phyloP scores from a whole-genome alignment of 2,888 invertebrate species.

The Spodoptera littoralis region DNA sequence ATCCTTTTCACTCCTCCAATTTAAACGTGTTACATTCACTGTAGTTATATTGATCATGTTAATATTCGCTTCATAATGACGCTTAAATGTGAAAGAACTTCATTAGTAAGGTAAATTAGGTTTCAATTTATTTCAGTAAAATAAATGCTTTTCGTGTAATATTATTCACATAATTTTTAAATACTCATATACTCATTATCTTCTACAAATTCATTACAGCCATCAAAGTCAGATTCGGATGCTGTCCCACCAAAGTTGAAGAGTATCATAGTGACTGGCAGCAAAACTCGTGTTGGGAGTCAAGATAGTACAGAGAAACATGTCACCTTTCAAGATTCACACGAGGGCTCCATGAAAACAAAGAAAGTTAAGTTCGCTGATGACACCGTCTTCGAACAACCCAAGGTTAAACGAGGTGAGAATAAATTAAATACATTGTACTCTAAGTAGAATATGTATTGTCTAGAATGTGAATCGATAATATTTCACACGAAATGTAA shows the following conservation, averaged over 20 bases:
- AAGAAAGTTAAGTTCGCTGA: conserved; percentile 84
- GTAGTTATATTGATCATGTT: no score
- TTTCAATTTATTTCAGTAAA: background rate
- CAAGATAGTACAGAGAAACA: conserved; percentile 83
- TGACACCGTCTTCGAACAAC: conserved; percentile 78
- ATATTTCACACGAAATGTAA: conserved; percentile 10
- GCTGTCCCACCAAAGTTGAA: conserved; percentile 74
- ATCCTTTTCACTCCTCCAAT: no score
- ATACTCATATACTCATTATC: no score
- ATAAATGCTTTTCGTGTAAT: background rate
- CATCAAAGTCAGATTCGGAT: conserved; percentile 71
- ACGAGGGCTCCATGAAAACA: conserved; percentile 70
- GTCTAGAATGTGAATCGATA: conserved; percentile 3
- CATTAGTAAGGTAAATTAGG: background rate
- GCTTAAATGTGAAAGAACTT: conserved; percentile 1
- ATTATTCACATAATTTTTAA: no score
- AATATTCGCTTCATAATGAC: no score
- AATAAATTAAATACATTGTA: background rate
- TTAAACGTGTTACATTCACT: no score
- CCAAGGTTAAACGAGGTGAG: conserved; percentile 76
- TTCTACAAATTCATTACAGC: conserved; percentile 61
- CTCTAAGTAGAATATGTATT: background rate
- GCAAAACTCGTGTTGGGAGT: conserved; percentile 72
- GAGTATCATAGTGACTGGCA: conserved; percentile 78
- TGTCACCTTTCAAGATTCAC: conserved; percentile 78